phyloP scores from a whole-genome alignment of 35 echinoderm and acorn worm species.

The Amphiura filiformis region DNA sequence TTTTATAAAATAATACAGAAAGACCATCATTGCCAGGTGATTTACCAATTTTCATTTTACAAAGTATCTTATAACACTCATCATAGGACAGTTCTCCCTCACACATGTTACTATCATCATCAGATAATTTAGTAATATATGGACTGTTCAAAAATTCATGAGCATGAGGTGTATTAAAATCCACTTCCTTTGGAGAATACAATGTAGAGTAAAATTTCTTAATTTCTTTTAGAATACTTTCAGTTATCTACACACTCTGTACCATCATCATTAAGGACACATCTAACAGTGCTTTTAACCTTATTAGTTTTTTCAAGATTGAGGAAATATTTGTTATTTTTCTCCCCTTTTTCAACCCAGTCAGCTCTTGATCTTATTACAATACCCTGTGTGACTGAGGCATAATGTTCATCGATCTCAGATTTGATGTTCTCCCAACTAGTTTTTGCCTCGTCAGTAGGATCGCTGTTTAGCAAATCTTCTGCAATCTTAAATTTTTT shows the following conservation, averaged over 20 bases:
- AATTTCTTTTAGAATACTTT: background rate
- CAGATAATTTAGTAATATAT: background rate
- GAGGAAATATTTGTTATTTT: slow-evolving; percentile 1
- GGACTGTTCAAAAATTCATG: background rate
- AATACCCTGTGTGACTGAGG: background rate
- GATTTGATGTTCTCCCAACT: background rate
- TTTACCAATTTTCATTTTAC: background rate
- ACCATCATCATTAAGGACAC: background rate
- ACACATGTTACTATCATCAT: background rate
- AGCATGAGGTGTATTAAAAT: background rate
- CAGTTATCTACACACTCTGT: background rate
- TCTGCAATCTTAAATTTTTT: background rate
- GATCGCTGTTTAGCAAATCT: background rate
- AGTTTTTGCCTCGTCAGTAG: background rate
- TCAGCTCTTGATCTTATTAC: background rate
- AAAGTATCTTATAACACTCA: background rate
- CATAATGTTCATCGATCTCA: background rate
- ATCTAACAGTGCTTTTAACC: background rate
- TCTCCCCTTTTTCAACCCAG: background rate
- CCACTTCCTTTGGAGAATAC: background rate
- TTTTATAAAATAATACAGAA: background rate
- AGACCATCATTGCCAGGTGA: slow-evolving; percentile 1
- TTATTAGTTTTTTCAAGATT: background rate
- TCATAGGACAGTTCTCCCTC: background rate
- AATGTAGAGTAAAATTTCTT: background rate